phyloP scores from a whole-genome alignment of 2,888 invertebrate genomes.

The Auanema freiburgensis region DNA sequence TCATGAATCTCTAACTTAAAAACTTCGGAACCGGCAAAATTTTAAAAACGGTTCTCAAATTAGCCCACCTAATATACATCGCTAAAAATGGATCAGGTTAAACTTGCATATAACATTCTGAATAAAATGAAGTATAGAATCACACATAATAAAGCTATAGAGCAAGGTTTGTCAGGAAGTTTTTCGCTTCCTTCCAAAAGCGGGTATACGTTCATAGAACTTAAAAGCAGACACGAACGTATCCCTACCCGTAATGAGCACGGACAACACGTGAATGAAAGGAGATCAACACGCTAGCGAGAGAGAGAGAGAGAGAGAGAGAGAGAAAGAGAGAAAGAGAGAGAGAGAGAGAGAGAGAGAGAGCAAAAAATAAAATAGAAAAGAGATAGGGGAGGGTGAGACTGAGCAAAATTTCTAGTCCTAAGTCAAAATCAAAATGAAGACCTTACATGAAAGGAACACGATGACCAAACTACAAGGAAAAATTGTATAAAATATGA shows the following conservation, averaged over 20 bases:
- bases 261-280: constrained; percentile 5
- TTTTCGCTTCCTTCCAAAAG: constrained; percentile 4
- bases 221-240: not conserved
- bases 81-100: too few species aligned
- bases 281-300: constrained; percentile 18
- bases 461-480: not conserved
- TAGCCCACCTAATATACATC: too few species aligned
- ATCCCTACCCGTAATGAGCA: constrained; percentile 6
- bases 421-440: not conserved
- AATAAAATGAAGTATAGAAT: too few species aligned
- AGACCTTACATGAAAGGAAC: constrained; percentile 3
- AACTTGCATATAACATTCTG: too few species aligned
- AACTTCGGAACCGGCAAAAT: too few species aligned
- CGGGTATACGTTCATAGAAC: not conserved
- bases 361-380: constrained; percentile 1
- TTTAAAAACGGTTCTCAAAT: too few species aligned
- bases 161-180: too few species aligned
- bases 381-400: constrained; percentile 2
- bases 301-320: not conserved
- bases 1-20: too few species aligned
- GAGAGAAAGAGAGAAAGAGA: not conserved
- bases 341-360: constrained; percentile 4
- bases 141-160: too few species aligned
- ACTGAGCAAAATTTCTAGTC: too few species aligned
- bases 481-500: not conserved